Evolutionary conservation across 2,888 invertebrate species (phyloP).

Genomic region (Podotricha telesiphe): DNA sequence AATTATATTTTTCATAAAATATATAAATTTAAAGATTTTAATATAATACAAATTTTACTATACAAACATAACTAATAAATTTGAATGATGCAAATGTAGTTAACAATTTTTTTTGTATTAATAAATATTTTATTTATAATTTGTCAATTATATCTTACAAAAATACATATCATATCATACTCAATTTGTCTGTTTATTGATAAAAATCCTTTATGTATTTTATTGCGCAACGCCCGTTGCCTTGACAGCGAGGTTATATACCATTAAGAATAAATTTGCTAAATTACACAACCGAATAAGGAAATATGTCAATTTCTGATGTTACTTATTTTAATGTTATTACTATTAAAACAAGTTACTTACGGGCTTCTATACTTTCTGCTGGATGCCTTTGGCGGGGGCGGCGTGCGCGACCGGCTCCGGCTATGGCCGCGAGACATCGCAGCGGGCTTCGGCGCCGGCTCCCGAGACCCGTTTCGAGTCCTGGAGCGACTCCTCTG

Average conservation of each 20-base stretch:
- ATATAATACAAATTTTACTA: too few species aligned
- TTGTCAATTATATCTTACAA: background rate
- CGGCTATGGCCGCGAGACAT: constrained; percentile 78
- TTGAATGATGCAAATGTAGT: too few species aligned
- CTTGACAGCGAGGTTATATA: constrained; percentile 74
- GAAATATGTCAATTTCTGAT: constrained; percentile 39
- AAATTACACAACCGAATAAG: constrained; percentile 27
- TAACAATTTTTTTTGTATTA: too few species aligned
- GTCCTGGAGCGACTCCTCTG: constrained; percentile 81
- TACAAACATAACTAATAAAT: too few species aligned
- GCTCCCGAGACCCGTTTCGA: constrained; percentile 79
- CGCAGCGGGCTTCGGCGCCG: constrained; percentile 66
- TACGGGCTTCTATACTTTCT: constrained; percentile 81
- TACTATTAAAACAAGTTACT: constrained; percentile 51
- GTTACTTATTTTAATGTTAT: background rate
- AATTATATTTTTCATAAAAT: too few species aligned
- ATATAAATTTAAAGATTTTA: too few species aligned
- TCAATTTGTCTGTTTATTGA: background rate
- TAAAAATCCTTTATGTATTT: constrained; percentile 42
- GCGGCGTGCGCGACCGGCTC: constrained; percentile 81
- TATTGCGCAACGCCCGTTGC: constrained; percentile 64
- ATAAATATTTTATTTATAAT: background rate
- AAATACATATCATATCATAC: background rate
- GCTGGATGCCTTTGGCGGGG: constrained; percentile 76
- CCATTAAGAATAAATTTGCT: constrained; percentile 42